These are phyloP conservation scores for Corapipo altera DNA, from an alignment of 2,113 vertebrate genomes.

Conservation along the genomic window DNA sequence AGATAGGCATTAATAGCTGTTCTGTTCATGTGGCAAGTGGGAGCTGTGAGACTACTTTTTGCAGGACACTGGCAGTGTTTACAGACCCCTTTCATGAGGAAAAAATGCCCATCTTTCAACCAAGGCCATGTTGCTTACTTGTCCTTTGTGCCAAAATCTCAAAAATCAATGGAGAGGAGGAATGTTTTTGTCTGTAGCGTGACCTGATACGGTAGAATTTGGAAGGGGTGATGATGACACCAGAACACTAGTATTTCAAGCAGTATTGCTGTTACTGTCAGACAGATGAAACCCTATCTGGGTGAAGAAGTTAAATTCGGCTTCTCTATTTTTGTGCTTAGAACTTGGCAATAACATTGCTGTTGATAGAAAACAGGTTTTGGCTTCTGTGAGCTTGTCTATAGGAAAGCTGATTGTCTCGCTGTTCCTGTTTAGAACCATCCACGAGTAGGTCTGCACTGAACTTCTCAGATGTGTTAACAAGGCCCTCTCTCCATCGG, in stretches of 20 bases:
- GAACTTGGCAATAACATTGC: not conserved
- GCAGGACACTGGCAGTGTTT: not conserved
- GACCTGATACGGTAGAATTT: not conserved
- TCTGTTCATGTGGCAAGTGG: not conserved
- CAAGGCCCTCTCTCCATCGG: constrained; percentile 91
- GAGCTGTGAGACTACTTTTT: not conserved
- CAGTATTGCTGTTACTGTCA: not conserved
- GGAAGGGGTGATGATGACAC: not conserved
- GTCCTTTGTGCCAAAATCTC: not conserved
- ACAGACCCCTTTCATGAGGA: not conserved
- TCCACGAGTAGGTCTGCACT: constrained; percentile 87
- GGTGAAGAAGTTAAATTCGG: constrained; percentile 51
- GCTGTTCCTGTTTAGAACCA: constrained; percentile 77
- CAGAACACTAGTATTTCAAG: not conserved
- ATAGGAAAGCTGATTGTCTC: not conserved
- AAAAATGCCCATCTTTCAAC: not conserved
- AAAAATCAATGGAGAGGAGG: not conserved
- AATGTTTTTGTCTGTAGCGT: not conserved
- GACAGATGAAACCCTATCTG: constrained; percentile 20
- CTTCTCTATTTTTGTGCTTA: constrained; percentile 42
- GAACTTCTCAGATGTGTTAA: constrained; percentile 88
- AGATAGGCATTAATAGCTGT: not conserved
- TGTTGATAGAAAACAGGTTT: constrained; percentile 38
- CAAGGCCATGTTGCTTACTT: not conserved
- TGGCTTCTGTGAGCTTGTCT: constrained; percentile 41